phyloP scores from a whole-genome alignment of 2,797 vertebrate species.

The Aeoliscus strigatus region DNA sequence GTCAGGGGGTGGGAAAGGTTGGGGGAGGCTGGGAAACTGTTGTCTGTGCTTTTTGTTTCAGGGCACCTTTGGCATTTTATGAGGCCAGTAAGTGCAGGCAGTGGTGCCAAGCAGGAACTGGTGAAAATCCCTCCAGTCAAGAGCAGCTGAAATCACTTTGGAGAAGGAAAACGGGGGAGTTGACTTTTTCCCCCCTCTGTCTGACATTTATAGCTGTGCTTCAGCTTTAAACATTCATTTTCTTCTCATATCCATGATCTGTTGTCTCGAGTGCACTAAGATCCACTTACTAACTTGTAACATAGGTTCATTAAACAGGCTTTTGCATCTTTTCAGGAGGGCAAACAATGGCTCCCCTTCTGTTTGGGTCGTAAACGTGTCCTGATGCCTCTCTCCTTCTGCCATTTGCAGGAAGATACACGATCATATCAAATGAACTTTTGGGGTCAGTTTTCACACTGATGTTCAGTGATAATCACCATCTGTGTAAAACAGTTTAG shows the following conservation, averaged over 20 bases:
- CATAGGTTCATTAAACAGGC: conserved; percentile 32
- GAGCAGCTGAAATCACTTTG: conserved; percentile 62
- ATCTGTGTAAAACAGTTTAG: conserved; percentile 5
- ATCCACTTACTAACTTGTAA: conserved; percentile 15
- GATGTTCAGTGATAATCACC: conserved; percentile 2
- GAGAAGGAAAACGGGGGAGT: conserved; percentile 11
- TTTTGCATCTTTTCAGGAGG: conserved; percentile 5
- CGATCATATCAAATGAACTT: background rate
- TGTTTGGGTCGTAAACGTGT: conserved; percentile 48
- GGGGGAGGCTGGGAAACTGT: too few relatives aligned
- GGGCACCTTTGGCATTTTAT: conserved; percentile 51
- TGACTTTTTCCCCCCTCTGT: conserved; percentile 13
- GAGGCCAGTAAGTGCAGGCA: conserved; percentile 17
- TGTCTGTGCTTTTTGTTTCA: conserved; percentile 40
- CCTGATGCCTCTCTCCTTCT: conserved; percentile 19
- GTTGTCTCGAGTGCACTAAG: conserved; percentile 25
- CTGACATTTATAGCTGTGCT: conserved; percentile 15
- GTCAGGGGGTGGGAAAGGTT: conserved; percentile 13
- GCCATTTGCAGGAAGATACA: conserved; percentile 16
- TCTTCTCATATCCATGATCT: conserved; percentile 12
- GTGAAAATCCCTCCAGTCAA: conserved; percentile 60
- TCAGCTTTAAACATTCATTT: conserved; percentile 11
- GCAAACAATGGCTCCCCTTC: conserved; percentile 23
- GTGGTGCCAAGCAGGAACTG: conserved; percentile 47
- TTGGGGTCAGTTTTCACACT: background rate